These are phyloP conservation scores for Oreochromis tanganicae DNA, from an alignment of 2,113 vertebrate genomes.

Conservation along the genomic window DNA sequence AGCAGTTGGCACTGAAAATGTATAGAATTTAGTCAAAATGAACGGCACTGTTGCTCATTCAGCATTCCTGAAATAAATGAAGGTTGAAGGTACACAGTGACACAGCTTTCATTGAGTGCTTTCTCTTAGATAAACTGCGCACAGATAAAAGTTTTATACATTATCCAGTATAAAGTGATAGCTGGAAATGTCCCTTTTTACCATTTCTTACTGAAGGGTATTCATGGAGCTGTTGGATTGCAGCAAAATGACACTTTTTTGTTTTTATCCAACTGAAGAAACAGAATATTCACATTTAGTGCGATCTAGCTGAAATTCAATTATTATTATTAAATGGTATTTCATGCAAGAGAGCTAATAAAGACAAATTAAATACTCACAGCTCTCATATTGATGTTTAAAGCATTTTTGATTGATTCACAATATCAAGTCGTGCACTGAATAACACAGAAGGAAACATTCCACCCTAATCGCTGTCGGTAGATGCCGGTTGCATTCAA, in stretches of 20 bases:
- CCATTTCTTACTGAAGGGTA: neutral
- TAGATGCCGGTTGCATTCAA: neutral
- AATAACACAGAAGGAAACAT: neutral
- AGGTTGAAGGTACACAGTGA: neutral
- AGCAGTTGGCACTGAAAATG: neutral
- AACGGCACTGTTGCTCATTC: neutral
- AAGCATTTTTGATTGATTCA: neutral
- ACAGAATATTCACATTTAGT: neutral
- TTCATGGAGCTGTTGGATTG: neutral
- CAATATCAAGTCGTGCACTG: neutral
- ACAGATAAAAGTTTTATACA: neutral
- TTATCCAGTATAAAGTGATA: neutral
- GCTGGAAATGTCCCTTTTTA: neutral
- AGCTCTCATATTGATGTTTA: neutral
- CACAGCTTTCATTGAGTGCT: neutral
- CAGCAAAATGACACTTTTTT: neutral
- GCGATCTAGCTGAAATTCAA: neutral
- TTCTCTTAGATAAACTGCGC: neutral
- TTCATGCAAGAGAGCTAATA: neutral
- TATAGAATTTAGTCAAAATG: neutral
- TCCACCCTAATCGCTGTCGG: neutral
- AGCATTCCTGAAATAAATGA: neutral
- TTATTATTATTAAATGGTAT: neutral
- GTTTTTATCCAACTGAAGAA: neutral
- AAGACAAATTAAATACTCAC: neutral